Base-by-base conservation (phyloP, 2,888 invertebrate genomes). In the Sphaeridia pumilis region DNA sequence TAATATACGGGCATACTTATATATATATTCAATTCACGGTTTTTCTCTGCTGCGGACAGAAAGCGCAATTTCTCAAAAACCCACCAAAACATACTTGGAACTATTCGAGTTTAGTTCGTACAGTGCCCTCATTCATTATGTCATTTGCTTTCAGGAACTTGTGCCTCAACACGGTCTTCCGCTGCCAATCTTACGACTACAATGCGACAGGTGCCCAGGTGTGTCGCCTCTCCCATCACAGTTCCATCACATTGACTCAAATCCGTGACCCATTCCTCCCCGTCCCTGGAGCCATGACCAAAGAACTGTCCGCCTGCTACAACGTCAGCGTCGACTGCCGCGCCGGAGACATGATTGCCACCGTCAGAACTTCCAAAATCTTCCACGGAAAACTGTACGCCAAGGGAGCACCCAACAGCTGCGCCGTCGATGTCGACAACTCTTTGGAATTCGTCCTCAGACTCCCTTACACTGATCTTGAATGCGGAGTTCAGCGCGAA, bases 331-430 rank as follows among this genome's bases (percentile, higher is more conserved):
- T 92, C 68, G 88, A 90, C 71, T 93, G 92, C 69, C 81, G 88
- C 52, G 81, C 87, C 26, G 86, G 88, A 49, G 89, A 92, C 70
- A 92, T 93, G 92, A 81, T 90, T 55, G 89, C 90, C 34, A 81
- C 83, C 63, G 89, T 92, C 68, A 86, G 87, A 72, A 92, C 92
- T 52, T 88, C 86, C 61, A 88, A 87, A 72, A 74, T 92, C 55
- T 92, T 92, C 75, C 87, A 87, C 70, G 92, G 92, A 61, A 92
- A 92, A 74, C 86, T 93, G 62, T 93, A 93, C 73, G 90, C 89
- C 57, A 92, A 92, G 71, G 88, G 89, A 57, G 87, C 88, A 64
- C 92, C 92, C 49, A 89, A 88, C 72, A 87, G 88, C 25, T 93
- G 92, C 71, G 84, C 90, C 36, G 81, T 84, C 61, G 89, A 92